Evolutionary conservation across 2,113 vertebrate genomes (phyloP).

Genomic region (Paracyprichromis sp.): DNA sequence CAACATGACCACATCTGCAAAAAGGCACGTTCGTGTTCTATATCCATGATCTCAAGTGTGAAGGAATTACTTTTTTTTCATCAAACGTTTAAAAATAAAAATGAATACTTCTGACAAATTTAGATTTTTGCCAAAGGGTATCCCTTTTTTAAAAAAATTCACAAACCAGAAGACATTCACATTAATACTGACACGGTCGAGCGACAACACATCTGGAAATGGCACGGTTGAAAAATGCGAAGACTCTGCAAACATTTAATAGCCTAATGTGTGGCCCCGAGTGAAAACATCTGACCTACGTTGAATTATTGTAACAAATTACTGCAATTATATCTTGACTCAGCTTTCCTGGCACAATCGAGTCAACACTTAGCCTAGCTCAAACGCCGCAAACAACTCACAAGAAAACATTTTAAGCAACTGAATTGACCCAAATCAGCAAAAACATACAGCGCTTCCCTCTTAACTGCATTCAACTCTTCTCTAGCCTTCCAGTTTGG

Average conservation of each 20-base stretch:
- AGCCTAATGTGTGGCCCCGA: conserved; percentile 54
- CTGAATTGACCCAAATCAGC: conserved; percentile 53
- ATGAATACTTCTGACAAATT: conserved; percentile 51
- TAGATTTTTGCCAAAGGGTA: conserved; percentile 44
- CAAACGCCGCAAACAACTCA: background rate
- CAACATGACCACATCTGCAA: background rate
- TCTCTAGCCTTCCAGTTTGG: conserved; percentile 74
- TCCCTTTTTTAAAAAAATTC: conserved; percentile 41
- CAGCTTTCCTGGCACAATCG: conserved; percentile 19
- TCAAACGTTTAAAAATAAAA: background rate
- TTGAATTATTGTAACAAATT: conserved; percentile 51
- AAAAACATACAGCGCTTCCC: conserved; percentile 64
- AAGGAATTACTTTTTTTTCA: background rate
- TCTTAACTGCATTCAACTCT: conserved; percentile 40
- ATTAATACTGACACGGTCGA: conserved; percentile 68
- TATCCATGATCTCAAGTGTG: background rate
- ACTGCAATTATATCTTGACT: conserved; percentile 49
- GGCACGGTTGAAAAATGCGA: conserved; percentile 45
- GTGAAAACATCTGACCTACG: conserved; percentile 53
- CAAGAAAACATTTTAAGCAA: conserved; percentile 26
- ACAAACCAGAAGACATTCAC: conserved; percentile 69
- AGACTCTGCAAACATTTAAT: conserved; percentile 43
- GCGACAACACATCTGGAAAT: conserved; percentile 52
- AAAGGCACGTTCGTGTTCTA: conserved; percentile 11
- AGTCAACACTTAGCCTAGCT: conserved; percentile 16